A percentile compares a stretch with the other conserved stretches of the same genome.
Conservation (phyloP, 2,888 invertebrate species). For the Drosophila longiperda region DNA sequence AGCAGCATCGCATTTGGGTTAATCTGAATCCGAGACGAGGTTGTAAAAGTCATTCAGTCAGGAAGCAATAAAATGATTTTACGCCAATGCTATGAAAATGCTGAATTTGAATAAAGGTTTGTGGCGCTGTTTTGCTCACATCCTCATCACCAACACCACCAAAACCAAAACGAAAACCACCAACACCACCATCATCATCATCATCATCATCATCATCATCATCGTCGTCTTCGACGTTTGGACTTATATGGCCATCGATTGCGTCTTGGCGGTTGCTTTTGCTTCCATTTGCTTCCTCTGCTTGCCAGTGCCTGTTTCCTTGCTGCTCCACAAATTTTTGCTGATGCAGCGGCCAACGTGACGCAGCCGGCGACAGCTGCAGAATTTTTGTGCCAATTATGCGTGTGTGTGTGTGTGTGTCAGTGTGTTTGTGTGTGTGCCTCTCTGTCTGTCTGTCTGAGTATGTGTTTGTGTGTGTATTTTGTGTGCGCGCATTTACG, state of each 20-base stretch:
- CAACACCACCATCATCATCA: conserved; percentile 29
- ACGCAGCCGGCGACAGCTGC: conserved; percentile 75
- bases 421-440: not conserved
- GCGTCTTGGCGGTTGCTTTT: conserved; percentile 60
- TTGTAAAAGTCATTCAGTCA: conserved; percentile 78
- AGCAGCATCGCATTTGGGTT: conserved; percentile 67
- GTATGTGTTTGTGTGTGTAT: conserved; percentile 12
- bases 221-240: conserved; percentile 13
- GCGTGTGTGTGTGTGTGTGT: conserved; percentile 30
- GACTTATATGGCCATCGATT: conserved; percentile 55
- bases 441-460: not conserved
- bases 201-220: not conserved
- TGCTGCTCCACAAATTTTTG: conserved; percentile 53
- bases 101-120: conserved; percentile 79
- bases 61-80: conserved; percentile 80
- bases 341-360: conserved; percentile 69
- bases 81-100: conserved; percentile 79
- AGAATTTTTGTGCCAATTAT: conserved; percentile 72
- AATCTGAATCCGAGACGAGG: conserved; percentile 72
- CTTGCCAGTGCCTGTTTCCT: conserved; percentile 10
- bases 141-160: conserved; percentile 30
- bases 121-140: conserved; percentile 53
- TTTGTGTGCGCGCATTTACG: conserved; percentile 66
- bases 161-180: conserved; percentile 1
- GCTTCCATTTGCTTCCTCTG: conserved; percentile 18